phyloP scores from a whole-genome alignment of 2,888 invertebrate species.

The Phaonia tiefii region DNA sequence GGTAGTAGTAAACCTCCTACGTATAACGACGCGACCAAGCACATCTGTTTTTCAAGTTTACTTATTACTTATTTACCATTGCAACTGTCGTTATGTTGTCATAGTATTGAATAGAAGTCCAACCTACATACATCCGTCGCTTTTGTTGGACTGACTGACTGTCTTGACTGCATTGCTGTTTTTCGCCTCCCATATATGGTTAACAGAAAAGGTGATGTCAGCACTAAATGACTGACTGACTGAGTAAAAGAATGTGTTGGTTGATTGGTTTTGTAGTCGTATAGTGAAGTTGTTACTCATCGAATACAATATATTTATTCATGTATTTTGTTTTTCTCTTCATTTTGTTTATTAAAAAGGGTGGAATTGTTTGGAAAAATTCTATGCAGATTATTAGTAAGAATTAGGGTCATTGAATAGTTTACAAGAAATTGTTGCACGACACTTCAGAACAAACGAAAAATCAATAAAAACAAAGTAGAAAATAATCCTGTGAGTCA shows the following conservation, averaged over 20 bases:
- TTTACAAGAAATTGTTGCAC: not conserved
- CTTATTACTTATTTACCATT: constrained; percentile 18
- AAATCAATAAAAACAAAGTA: constrained; percentile 45
- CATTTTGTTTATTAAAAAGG: not conserved
- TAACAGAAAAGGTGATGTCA: constrained; percentile 59
- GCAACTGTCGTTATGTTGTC: not conserved
- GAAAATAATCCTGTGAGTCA: constrained; percentile 53
- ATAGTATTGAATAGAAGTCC: constrained; percentile 6
- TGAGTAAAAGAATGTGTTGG: no score
- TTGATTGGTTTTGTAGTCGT: not conserved
- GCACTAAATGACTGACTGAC: constrained; percentile 21
- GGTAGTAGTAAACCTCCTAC: constrained; percentile 28
- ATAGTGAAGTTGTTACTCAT: constrained; percentile 23
- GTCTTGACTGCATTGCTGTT: not conserved
- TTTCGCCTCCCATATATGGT: constrained; percentile 35
- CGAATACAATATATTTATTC: no score
- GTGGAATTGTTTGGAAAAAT: not conserved
- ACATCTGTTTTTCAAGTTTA: constrained; percentile 42
- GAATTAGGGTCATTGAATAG: constrained; percentile 9
- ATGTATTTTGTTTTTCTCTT: not conserved
- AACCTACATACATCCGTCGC: constrained; percentile 43
- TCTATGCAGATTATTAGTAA: not conserved
- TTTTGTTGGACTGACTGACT: constrained; percentile 40
- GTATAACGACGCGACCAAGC: not conserved
- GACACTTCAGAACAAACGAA: constrained; percentile 1